phyloP scores from a whole-genome alignment of 1,140 invertebrate species.

The Pseudobourletiella spinata region DNA sequence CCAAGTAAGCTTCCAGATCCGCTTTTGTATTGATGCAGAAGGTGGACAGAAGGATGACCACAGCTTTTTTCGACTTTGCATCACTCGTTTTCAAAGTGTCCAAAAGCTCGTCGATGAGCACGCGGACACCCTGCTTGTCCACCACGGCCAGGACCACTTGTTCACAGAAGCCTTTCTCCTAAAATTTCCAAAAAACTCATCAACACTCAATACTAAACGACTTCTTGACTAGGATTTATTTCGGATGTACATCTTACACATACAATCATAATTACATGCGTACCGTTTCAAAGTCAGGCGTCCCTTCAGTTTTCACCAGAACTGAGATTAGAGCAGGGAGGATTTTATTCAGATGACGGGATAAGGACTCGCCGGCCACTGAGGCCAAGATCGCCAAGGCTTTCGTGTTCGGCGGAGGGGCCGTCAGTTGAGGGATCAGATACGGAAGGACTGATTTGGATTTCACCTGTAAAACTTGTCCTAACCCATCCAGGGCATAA shows the following conservation, averaged over 20 bases:
- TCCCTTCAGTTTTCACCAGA: constrained; percentile 57
- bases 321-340: constrained; percentile 78
- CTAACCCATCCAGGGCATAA: constrained; percentile 82
- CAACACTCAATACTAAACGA: not conserved
- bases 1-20: constrained; percentile 75
- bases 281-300: constrained; percentile 58
- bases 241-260: too few species aligned
- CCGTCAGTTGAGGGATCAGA: constrained; percentile 86
- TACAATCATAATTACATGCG: too few species aligned
- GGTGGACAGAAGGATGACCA: constrained; percentile 74
- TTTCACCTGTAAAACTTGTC: constrained; percentile 95
- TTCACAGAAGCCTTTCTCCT: constrained; percentile 53
- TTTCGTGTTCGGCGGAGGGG: constrained; percentile 67
- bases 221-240: too few species aligned
- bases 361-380: constrained; percentile 86
- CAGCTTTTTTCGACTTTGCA: constrained; percentile 55
- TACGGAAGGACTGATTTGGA: constrained; percentile 90
- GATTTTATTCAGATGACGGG: constrained; percentile 80
- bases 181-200: too few species aligned
- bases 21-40: constrained; percentile 82
- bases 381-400: constrained; percentile 84
- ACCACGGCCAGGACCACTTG: constrained; percentile 81
- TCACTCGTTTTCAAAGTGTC: constrained; percentile 60
- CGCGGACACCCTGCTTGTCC: constrained; percentile 76
- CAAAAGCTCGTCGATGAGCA: constrained; percentile 84